Evolutionary conservation across 1,140 invertebrate genomes (phyloP).

Genomic region (Drosophila bocki): DNA sequence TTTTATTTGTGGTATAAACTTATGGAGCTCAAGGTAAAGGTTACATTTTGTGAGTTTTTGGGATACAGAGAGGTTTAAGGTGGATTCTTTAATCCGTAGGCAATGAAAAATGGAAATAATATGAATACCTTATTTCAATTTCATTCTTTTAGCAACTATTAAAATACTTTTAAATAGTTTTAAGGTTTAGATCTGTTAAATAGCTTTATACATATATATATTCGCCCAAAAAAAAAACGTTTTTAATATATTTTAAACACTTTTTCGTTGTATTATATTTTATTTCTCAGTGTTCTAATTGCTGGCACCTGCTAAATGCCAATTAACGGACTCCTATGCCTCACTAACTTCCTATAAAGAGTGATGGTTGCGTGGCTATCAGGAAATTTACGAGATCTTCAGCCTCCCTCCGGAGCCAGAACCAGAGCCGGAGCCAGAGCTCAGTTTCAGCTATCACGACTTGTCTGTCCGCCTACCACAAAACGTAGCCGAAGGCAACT

Average conservation of each 20-base stretch:
- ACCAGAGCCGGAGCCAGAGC: neutral
- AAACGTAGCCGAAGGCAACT: neutral
- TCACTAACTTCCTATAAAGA: constrained; percentile 13
- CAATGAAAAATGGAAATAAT: too few species aligned
- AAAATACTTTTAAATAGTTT: too few species aligned
- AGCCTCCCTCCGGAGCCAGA: neutral
- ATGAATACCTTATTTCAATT: too few species aligned
- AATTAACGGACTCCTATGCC: neutral
- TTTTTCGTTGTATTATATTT: neutral
- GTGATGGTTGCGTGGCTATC: constrained; percentile 2
- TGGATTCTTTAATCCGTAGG: too few species aligned
- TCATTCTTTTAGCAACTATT: too few species aligned
- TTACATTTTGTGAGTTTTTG: neutral
- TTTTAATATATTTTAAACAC: neutral
- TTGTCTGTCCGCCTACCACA: constrained; percentile 42
- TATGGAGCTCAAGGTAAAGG: neutral
- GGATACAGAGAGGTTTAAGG: too few species aligned
- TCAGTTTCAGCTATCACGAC: constrained; percentile 44
- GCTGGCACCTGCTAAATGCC: neutral
- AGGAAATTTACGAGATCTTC: constrained; percentile 17
- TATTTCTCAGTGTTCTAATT: neutral
- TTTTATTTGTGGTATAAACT: neutral
- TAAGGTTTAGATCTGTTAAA: neutral
- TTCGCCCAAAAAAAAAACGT: too few species aligned
- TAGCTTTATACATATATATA: too few species aligned